phyloP scores from a whole-genome alignment of 2,888 invertebrate genomes.

The Esperia sulphurella region DNA sequence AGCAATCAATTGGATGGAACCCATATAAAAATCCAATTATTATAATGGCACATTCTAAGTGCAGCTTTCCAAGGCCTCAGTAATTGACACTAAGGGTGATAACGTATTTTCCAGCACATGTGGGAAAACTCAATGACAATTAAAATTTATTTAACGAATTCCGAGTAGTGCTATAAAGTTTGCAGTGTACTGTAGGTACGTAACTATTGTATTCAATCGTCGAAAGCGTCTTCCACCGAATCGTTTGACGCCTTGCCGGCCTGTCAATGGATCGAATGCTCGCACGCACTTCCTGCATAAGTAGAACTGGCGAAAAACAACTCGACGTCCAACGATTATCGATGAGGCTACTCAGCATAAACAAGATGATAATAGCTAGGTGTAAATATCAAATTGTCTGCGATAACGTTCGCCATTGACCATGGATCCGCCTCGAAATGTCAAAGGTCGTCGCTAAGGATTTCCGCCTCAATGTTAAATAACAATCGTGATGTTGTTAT shows the following conservation, averaged over 20 bases:
- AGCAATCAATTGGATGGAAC: too few species aligned
- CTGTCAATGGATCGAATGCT: conserved; percentile 58
- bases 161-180: too few species aligned
- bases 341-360: conserved; percentile 9
- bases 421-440: conserved; percentile 46
- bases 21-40: background rate
- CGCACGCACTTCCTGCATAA: conserved; percentile 68
- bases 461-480: conserved; percentile 35
- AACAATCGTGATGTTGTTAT: conserved; percentile 13
- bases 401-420: conserved; percentile 36
- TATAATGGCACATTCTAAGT: conserved; percentile 1
- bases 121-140: too few species aligned
- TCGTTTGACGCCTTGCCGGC: conserved; percentile 31
- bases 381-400: conserved; percentile 11
- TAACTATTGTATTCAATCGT: conserved; percentile 29
- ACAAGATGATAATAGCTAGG: conserved; percentile 6
- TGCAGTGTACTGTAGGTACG: background rate
- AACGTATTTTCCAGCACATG: background rate
- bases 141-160: too few species aligned
- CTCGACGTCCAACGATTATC: conserved; percentile 18
- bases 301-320: conserved; percentile 45
- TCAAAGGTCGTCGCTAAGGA: conserved; percentile 51
- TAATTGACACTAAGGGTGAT: too few species aligned
- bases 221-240: conserved; percentile 39
- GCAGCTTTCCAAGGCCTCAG: too few species aligned